These are phyloP conservation scores for Tautogolabrus adspersus DNA, from an alignment of 2,113 vertebrate genomes.

Conservation along the genomic window DNA sequence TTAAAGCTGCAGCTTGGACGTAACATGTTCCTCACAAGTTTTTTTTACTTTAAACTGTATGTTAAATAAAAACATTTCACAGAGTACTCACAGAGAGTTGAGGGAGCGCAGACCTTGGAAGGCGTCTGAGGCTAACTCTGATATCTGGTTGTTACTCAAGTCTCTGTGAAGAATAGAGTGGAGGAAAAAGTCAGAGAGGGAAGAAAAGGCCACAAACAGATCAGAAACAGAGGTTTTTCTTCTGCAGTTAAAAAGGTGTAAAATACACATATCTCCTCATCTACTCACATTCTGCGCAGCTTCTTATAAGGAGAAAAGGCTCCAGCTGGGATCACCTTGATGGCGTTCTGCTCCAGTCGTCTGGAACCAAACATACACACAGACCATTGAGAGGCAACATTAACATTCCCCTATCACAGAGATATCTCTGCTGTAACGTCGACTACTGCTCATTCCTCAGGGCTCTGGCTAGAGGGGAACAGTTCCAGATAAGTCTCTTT, in stretches of 20 bases:
- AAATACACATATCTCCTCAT: conserved; percentile 38
- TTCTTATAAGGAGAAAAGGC: conserved; percentile 98
- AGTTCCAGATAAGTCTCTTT: conserved; percentile 70
- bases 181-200: conserved; percentile 56
- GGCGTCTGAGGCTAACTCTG: conserved; percentile 94
- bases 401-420: conserved; percentile 63
- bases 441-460: conserved; percentile 49
- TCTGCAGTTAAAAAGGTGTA: conserved; percentile 31
- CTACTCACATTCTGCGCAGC: conserved; percentile 96
- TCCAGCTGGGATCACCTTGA: conserved; percentile 96
- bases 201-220: conserved; percentile 20
- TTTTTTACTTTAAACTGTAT: not conserved
- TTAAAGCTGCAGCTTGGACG: not conserved
- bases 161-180: conserved; percentile 85
- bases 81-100: conserved; percentile 94
- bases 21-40: not conserved
- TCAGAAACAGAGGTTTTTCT: conserved; percentile 14
- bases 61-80: conserved; percentile 22
- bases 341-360: conserved; percentile 98
- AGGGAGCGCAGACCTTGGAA: conserved; percentile 97
- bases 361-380: conserved; percentile 85
- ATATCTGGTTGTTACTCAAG: conserved; percentile 99
- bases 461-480: conserved; percentile 48
- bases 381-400: conserved; percentile 63
- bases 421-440: conserved; percentile 44